Evolutionary conservation across 2,888 invertebrate species (phyloP).

Genomic region (Laothoe populi): DNA sequence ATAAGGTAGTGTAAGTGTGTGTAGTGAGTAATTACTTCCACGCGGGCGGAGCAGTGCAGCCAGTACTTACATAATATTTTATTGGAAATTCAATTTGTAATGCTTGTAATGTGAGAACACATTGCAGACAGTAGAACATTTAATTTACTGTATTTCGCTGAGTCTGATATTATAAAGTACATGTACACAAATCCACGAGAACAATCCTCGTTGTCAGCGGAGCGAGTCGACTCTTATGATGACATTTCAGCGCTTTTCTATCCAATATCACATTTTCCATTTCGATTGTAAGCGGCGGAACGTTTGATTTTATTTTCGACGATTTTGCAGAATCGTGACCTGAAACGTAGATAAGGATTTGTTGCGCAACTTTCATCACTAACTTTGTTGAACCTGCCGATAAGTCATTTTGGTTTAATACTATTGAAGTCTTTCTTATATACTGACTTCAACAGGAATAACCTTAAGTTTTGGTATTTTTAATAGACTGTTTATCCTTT

Average conservation of each 20-base stretch:
- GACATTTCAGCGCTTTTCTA: slow-evolving; percentile 58
- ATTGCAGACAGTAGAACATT: background rate
- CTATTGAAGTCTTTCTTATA: slow-evolving; percentile 30
- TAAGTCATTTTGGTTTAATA: slow-evolving; percentile 48
- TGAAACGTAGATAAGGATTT: slow-evolving; percentile 68
- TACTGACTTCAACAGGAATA: background rate
- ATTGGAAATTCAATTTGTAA: too few relatives aligned
- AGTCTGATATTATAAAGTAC: background rate
- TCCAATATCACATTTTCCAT: slow-evolving; percentile 71
- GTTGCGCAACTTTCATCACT: slow-evolving; percentile 66
- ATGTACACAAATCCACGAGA: background rate
- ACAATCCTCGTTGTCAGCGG: slow-evolving; percentile 12
- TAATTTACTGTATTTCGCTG: background rate
- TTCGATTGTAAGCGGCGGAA: slow-evolving; percentile 59
- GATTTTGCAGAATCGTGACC: slow-evolving; percentile 75
- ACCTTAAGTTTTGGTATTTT: background rate
- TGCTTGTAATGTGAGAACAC: too few relatives aligned
- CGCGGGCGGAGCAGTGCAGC: too few relatives aligned
- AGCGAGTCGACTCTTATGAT: slow-evolving; percentile 58
- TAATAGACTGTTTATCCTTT: too few relatives aligned
- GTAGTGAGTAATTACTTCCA: too few relatives aligned
- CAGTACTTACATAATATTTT: too few relatives aligned
- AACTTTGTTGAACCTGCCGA: slow-evolving; percentile 54
- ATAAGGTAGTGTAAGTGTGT: too few relatives aligned
- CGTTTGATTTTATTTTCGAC: slow-evolving; percentile 76